Percentiles rank a stretch among this genome's conserved stretches.
phyloP scores from a whole-genome alignment of 2,797 vertebrate genomes.

The Anguilla marmorata region DNA sequence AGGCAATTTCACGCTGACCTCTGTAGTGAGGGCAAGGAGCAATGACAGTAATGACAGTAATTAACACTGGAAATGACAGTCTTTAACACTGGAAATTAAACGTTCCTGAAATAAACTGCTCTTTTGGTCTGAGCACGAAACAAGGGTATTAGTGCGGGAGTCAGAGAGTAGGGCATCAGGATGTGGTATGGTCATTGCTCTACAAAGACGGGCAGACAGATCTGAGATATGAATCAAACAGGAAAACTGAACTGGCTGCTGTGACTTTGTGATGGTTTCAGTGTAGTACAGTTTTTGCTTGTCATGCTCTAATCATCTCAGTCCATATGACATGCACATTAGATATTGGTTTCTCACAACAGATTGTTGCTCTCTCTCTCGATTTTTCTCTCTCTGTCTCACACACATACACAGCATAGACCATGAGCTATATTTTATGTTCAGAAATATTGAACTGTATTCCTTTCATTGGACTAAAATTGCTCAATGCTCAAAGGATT shows the following conservation, averaged over 20 bases:
- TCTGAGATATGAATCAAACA: slow-evolving; percentile 69
- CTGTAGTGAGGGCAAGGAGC: background rate
- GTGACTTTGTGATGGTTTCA: background rate
- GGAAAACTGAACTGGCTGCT: slow-evolving; percentile 63
- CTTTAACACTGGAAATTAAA: background rate
- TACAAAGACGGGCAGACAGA: background rate
- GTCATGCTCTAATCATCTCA: background rate
- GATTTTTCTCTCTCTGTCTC: background rate
- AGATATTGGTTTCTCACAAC: background rate
- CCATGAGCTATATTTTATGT: background rate
- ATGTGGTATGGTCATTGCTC: background rate
- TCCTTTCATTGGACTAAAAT: too few species aligned
- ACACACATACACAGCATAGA: too few species aligned
- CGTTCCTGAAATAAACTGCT: background rate
- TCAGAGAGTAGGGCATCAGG: background rate
- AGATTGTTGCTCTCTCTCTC: background rate
- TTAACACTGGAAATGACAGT: background rate
- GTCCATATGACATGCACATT: slow-evolving; percentile 13
- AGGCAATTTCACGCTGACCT: background rate
- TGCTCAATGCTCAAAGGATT: too few species aligned
- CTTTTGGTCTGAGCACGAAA: background rate
- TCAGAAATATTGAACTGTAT: too few species aligned
- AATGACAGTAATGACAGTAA: background rate
- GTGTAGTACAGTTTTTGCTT: background rate
- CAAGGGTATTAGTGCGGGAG: background rate